These are phyloP conservation scores for Rachycentron canadum DNA, from an alignment of 2,797 vertebrate genomes.

Conservation along the genomic window DNA sequence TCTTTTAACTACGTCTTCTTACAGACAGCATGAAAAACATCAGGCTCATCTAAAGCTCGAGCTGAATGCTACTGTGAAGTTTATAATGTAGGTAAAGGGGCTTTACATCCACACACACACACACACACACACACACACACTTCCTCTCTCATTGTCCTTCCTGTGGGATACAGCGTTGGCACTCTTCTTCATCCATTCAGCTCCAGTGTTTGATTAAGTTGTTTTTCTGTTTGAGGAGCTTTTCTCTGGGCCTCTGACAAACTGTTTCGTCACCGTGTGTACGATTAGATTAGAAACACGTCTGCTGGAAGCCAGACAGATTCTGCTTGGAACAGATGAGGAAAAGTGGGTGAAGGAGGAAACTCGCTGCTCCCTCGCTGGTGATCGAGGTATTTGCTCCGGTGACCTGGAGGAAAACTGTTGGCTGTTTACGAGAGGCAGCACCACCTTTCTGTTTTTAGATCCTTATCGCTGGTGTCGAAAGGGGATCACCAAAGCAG, in stretches of 20 bases:
- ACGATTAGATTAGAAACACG: slow-evolving; percentile 68
- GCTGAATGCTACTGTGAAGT: neutral
- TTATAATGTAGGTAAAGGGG: slow-evolving; percentile 13
- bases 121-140: slow-evolving; percentile 57
- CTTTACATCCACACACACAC: slow-evolving; percentile 48
- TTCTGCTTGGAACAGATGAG: slow-evolving; percentile 30
- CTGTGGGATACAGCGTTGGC: slow-evolving; percentile 65
- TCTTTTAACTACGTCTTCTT: neutral
- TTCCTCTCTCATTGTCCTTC: slow-evolving; percentile 62
- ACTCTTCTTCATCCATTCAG: slow-evolving; percentile 53
- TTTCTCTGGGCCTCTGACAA: slow-evolving; percentile 62
- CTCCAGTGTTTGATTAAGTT: slow-evolving; percentile 68
- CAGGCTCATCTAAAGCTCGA: neutral
- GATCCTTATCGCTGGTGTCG: too few relatives aligned
- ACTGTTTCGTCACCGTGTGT: slow-evolving; percentile 63
- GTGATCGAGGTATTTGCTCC: neutral
- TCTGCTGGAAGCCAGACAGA: slow-evolving; percentile 41
- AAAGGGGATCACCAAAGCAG: too few relatives aligned
- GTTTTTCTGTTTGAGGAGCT: slow-evolving; percentile 60
- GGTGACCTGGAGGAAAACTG: neutral
- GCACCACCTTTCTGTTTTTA: too few relatives aligned
- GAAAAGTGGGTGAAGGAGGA: slow-evolving; percentile 30
- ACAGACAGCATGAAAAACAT: neutral
- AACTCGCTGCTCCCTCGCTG: slow-evolving; percentile 1
- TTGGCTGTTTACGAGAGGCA: neutral